Evolutionary conservation across 2,797 vertebrate species (phyloP).

Genomic region (Spondyliosoma cantharus): DNA sequence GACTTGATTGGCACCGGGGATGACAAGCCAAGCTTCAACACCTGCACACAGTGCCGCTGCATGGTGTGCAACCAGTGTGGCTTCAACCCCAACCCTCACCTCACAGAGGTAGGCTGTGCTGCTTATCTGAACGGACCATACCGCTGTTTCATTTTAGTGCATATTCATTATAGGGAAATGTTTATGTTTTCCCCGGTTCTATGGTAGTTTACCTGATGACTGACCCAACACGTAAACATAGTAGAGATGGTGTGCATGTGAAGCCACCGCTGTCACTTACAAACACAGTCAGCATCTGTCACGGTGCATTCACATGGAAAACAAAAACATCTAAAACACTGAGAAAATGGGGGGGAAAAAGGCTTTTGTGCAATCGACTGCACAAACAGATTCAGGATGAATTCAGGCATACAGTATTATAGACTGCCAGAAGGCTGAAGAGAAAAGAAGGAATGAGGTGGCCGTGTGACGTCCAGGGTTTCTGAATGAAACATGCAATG

Average conservation of each 20-base stretch:
- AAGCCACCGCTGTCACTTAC: constrained; percentile 9
- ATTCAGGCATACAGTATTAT: constrained; percentile 40
- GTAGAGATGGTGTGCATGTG: not conserved
- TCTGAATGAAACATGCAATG: constrained; percentile 22
- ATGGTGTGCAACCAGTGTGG: constrained; percentile 99
- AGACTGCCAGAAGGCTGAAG: constrained; percentile 17
- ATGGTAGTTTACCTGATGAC: not conserved
- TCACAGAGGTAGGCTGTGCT: constrained; percentile 91
- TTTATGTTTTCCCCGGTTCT: not conserved
- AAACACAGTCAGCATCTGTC: constrained; percentile 30
- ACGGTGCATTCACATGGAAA: constrained; percentile 36
- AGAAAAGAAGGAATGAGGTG: constrained; percentile 10
- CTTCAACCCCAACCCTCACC: constrained; percentile 98
- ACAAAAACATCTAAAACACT: constrained; percentile 36
- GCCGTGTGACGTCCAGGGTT: constrained; percentile 7
- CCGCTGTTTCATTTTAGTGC: too few species aligned
- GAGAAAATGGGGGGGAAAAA: constrained; percentile 23
- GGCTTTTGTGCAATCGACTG: constrained; percentile 21
- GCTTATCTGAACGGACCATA: not conserved
- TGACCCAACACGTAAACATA: not conserved
- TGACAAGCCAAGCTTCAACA: constrained; percentile 92
- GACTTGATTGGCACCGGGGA: constrained; percentile 91
- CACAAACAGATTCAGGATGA: constrained; percentile 40
- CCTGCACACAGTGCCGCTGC: constrained; percentile 94
- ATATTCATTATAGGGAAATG: not conserved